A percentile compares a stretch with the other conserved stretches of the same genome.
Evolutionary conservation across 2,797 vertebrate species (phyloP).

Genomic region (Fundulus diaphanus): DNA sequence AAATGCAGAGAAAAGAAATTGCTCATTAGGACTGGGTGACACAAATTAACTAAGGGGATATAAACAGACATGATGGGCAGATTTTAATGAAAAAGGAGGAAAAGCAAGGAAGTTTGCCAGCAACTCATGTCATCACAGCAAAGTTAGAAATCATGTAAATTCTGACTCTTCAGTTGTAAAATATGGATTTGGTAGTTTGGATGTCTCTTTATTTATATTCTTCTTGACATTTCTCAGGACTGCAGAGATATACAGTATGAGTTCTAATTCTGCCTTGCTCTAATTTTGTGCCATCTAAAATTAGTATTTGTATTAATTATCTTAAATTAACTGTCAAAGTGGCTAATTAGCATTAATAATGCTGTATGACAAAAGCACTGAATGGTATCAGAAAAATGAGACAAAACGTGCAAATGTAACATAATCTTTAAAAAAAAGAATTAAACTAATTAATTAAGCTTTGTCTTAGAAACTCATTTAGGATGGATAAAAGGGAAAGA

Average conservation of each 20-base stretch:
- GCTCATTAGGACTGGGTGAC: constrained; percentile 55
- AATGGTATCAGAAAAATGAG: constrained; percentile 77
- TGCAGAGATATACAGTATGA: constrained; percentile 34
- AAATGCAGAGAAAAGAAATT: constrained; percentile 61
- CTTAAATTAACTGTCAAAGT: constrained; percentile 82
- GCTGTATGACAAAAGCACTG: constrained; percentile 70
- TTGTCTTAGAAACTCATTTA: constrained; percentile 54
- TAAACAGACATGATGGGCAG: constrained; percentile 64
- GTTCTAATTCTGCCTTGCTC: constrained; percentile 37
- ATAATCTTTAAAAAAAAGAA: constrained; percentile 77
- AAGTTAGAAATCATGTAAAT: constrained; percentile 60
- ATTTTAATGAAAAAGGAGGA: constrained; percentile 50
- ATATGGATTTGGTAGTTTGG: constrained; percentile 63
- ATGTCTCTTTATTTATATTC: not conserved
- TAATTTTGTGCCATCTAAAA: constrained; percentile 76
- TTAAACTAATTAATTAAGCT: constrained; percentile 81
- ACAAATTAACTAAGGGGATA: constrained; percentile 63
- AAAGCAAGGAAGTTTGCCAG: constrained; percentile 25
- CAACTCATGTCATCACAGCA: constrained; percentile 40
- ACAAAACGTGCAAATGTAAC: constrained; percentile 65
- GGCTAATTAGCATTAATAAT: constrained; percentile 85
- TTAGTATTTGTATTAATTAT: constrained; percentile 86
- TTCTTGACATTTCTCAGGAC: constrained; percentile 15
- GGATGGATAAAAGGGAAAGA: constrained; percentile 32
- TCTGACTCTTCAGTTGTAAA: constrained; percentile 57